phyloP scores from a whole-genome alignment of 1,140 invertebrate species.

The Drosophila guanche region DNA sequence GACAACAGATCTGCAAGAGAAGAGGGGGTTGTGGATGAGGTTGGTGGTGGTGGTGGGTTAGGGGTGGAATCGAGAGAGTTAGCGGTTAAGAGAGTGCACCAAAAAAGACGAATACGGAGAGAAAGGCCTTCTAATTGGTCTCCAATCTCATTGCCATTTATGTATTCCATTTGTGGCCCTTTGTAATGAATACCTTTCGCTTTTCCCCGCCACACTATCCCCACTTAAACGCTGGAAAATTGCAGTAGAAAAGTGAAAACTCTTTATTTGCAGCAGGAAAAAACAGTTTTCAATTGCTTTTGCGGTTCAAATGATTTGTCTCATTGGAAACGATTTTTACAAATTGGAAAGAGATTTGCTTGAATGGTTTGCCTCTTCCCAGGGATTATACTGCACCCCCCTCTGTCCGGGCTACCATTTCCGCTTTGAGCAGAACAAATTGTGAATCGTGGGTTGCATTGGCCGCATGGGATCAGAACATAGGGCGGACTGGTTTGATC shows the following conservation, averaged over 20 bases:
- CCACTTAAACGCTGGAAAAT: constrained; percentile 17
- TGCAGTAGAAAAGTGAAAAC: constrained; percentile 57
- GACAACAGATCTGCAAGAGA: constrained; percentile 73
- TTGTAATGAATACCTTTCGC: constrained; percentile 62
- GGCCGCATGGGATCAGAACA: constrained; percentile 6
- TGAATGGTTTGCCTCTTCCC: constrained; percentile 1
- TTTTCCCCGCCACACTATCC: constrained; percentile 5
- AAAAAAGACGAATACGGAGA: constrained; percentile 7
- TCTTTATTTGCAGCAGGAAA: constrained; percentile 37
- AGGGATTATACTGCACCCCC: neutral
- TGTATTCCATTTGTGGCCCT: constrained; percentile 28
- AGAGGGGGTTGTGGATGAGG: constrained; percentile 17
- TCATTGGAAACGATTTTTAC: too few species aligned
- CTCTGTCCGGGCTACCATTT: neutral
- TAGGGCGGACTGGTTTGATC: constrained; percentile 52
- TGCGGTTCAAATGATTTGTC: constrained; percentile 24
- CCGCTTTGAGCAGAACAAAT: neutral
- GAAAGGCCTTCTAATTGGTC: constrained; percentile 65
- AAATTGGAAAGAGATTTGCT: neutral
- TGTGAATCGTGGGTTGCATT: constrained; percentile 10
- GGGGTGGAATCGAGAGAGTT: constrained; percentile 12
- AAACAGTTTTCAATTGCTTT: constrained; percentile 31
- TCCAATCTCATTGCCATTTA: constrained; percentile 9
- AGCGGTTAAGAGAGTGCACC: constrained; percentile 10
- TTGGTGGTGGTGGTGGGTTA: constrained; percentile 40